Base-by-base conservation (phyloP, 2,797 vertebrate species). In the Tachyglossus aculeatus region DNA sequence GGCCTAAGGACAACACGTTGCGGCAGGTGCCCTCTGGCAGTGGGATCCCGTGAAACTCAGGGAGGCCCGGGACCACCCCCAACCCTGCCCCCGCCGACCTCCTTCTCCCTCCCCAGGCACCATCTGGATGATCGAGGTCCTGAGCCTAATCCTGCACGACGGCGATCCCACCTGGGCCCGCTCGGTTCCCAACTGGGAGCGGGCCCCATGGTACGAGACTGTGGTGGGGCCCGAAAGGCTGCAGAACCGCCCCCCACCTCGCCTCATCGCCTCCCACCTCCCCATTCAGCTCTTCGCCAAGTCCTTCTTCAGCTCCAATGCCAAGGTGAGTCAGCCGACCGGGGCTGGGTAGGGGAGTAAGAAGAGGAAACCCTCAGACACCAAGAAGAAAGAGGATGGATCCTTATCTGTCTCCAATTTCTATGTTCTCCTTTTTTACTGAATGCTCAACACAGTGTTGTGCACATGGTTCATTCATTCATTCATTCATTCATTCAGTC, bases 151-250 rank as follows among this genome's bases (percentile, higher is more conserved):
- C 51, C 84, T 94, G 8, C 95, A 90, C 54, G 89, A 93, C 0
- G 95, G 95, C 4, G 94, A 97, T 34, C 78, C 93, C 29, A 91
- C 88, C 0, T 90, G 92, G 12, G 85, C 93, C 13, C 88, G 71
- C 2, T 93, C 87, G 1, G 86, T 94, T 29, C 95, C 94, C 38
- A 96, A 94, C 84, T 97, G 94, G 95, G 91, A 95, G 45, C 83
- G 96, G 19, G 92, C 92, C 0, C 96, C 96, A 6, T 97, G 96
- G 96, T 86, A 95, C 22, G 96, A 96, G 78, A 92, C 93, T 25
- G 84, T 55, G 18, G 57, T 80, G 13, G 57, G 89, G 3, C 81
- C 87, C 5, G 0, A 57, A 44, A 69, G 90, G 37, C 34, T 94
- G 43, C 89, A 91, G 37, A 69, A 87, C 37, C 19, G 89, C 55